Evolutionary conservation across 2,797 vertebrate species (phyloP).

Genomic region (Acanthis flammea): DNA sequence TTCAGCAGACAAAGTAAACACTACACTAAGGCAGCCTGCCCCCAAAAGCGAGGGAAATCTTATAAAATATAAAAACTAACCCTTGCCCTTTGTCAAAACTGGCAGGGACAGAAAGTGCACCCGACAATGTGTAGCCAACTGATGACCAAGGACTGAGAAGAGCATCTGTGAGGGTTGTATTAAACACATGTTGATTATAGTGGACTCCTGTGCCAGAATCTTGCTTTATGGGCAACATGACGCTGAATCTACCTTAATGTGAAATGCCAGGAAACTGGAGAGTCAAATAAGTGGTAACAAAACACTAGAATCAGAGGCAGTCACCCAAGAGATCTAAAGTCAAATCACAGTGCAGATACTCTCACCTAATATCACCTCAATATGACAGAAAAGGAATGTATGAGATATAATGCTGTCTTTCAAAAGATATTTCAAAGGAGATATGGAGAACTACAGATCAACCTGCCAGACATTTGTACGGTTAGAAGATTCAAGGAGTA

Average conservation of each 20-base stretch:
- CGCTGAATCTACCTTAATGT: not conserved
- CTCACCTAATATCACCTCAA: not conserved
- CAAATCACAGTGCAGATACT: not conserved
- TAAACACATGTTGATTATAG: not conserved
- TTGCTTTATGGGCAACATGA: not conserved
- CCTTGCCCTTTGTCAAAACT: not conserved
- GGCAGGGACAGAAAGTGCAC: not conserved
- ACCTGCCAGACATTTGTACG: not conserved
- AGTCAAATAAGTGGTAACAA: not conserved
- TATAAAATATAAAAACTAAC: not conserved
- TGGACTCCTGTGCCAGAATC: not conserved
- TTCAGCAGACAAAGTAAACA: not conserved
- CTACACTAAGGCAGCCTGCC: not conserved
- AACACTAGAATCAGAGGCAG: not conserved
- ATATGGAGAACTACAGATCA: not conserved
- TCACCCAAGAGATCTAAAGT: not conserved
- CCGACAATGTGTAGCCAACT: not conserved
- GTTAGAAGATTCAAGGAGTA: not conserved
- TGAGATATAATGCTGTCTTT: not conserved
- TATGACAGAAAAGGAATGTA: not conserved
- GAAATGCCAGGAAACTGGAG: not conserved
- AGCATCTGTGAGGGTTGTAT: not conserved
- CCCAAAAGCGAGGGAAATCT: rapidly evolving
- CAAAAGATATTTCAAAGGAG: not conserved
- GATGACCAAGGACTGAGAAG: not conserved